Evolutionary conservation across 1,140 invertebrate species (phyloP), one percentile per base, ranked within the genome.

Genomic region (Brachionus paranguensis): DNA sequence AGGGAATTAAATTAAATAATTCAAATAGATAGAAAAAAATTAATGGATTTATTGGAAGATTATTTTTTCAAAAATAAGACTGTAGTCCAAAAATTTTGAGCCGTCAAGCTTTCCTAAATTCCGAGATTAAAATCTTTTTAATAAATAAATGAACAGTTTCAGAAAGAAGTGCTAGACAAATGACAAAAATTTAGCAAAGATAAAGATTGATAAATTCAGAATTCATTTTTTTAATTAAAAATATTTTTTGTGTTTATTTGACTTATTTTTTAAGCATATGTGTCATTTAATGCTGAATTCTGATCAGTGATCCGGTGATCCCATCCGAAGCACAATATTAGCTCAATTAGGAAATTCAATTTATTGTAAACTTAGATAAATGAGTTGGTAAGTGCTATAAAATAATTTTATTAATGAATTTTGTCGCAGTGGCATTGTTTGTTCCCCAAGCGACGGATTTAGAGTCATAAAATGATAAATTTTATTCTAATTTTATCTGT

Each of bases 381-480:
- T 60, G 53, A 60, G 17, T 60, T 60, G n/a, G 17, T 0, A 60
- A 60, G 53, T 60, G 17, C n/a, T 60, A 60, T 60, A 24, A 60
- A 20, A n/a, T 43, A 43, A 17, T 41, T 72, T 72, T 45, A n/a
- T 7, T n/a, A 72, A 72, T 72, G 37, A 72, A 72, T 20, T 72
- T 72, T 12, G 33, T 11, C 17, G 33, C 12, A 7, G 24, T 43
- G 37, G 68, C 20, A 41, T 33, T 43, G 7, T n/a, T 24, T 72
- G 10, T 17, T 72, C 12, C 37, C 68, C 37, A 72, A 41, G 41
- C 29, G 68, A 60, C 17, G 33, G 17, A 45, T 2, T 10, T 72
- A 41, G n/a, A 72, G 37, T 72, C 68, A 72, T 72, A 72, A 72
- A 68, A 68, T 68, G 65, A 68, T 68, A 68, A 68, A 68, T 43